These are phyloP conservation scores for Propithecus perrieri DNA, from an alignment of 2,797 vertebrate species.

Conservation along the genomic window DNA sequence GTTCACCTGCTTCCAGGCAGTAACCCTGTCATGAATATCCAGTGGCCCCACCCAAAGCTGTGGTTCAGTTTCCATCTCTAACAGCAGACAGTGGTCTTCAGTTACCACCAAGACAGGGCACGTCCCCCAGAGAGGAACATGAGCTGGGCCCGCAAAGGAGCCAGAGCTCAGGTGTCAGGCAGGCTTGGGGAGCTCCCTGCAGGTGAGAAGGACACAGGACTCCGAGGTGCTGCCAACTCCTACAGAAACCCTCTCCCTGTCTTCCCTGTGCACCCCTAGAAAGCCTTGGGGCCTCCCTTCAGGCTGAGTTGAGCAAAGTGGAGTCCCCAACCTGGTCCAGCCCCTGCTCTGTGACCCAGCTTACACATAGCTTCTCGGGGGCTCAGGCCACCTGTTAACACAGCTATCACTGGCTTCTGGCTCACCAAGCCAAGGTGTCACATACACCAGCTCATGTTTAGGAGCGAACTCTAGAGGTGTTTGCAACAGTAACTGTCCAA, in stretches of 20 bases:
- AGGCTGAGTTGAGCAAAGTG: neutral
- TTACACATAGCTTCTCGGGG: neutral
- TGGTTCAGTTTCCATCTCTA: slow-evolving; percentile 46
- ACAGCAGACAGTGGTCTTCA: slow-evolving; percentile 27
- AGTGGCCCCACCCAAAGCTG: neutral
- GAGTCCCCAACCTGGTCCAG: no score
- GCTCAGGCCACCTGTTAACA: neutral
- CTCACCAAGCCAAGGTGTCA: neutral
- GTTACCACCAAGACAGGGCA: slow-evolving; percentile 37
- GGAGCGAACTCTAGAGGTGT: neutral
- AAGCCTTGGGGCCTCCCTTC: neutral
- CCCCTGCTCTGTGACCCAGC: no score
- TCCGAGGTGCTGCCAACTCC: neutral
- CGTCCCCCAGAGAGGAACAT: slow-evolving; percentile 28
- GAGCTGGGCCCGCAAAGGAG: slow-evolving; percentile 36
- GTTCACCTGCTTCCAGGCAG: neutral
- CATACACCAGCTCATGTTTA: neutral
- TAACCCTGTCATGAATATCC: neutral
- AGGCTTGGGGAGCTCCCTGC: neutral
- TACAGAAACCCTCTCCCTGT: neutral
- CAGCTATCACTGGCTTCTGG: neutral
- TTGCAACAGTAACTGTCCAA: neutral
- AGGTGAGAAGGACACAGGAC: neutral
- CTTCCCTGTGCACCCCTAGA: neutral
- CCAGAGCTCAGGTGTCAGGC: slow-evolving; percentile 39